phyloP scores from a whole-genome alignment of 1,140 invertebrate species.

The Brevipalpus yothersi region DNA sequence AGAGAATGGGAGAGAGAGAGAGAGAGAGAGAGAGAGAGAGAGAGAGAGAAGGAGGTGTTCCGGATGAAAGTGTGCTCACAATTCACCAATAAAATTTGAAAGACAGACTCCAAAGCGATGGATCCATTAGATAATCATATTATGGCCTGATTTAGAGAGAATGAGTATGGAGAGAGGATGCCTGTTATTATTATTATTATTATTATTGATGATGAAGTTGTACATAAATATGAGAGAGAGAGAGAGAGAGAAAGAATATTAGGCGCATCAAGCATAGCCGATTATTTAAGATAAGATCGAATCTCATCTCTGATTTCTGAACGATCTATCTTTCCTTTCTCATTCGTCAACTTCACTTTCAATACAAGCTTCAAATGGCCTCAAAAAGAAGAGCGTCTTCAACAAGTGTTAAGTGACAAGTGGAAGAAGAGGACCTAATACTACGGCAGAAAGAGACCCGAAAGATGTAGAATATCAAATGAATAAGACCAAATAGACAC shows the following conservation, averaged over 20 bases:
- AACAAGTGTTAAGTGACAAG: neutral
- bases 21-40: too few relatives aligned
- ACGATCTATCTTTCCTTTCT: neutral
- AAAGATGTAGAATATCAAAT: neutral
- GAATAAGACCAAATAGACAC: neutral
- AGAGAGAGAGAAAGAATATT: too few relatives aligned
- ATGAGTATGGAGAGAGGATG: neutral
- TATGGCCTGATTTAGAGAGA: neutral
- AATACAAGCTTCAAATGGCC: neutral
- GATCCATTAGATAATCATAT: neutral
- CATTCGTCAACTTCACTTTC: neutral
- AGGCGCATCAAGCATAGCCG: neutral
- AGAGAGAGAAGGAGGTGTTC: too few relatives aligned
- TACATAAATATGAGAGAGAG: too few relatives aligned
- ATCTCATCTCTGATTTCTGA: neutral
- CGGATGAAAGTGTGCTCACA: too few relatives aligned
- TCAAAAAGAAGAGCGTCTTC: neutral
- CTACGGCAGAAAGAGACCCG: neutral
- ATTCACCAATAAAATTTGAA: too few relatives aligned
- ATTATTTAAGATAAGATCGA: neutral
- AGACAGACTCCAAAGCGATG: too few relatives aligned
- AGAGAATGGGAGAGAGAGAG: too few relatives aligned
- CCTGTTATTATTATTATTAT: neutral
- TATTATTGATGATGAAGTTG: too few relatives aligned
- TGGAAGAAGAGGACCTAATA: neutral